Conservation (phyloP, 2,113 vertebrate species). For the Stegostoma tigrinum region DNA sequence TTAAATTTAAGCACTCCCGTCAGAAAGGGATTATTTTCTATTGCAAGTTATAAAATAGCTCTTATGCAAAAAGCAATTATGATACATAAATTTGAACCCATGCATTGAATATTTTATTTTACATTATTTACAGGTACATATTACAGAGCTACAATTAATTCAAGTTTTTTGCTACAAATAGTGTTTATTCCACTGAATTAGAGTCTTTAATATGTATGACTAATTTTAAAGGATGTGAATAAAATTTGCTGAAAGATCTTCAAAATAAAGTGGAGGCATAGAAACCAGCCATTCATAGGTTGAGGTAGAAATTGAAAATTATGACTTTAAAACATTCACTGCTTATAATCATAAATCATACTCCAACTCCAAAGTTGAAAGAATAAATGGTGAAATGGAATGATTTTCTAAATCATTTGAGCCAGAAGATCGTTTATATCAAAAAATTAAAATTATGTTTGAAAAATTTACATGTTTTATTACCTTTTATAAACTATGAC, state of each 20-base stretch:
- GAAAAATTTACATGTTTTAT: not conserved
- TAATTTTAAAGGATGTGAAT: not conserved
- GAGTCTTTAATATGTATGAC: not conserved
- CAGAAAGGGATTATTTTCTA: not conserved
- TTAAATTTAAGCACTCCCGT: not conserved
- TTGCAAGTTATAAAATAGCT: too few species aligned
- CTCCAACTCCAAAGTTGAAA: not conserved
- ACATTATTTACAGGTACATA: conserved; percentile 34
- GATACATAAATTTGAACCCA: not conserved
- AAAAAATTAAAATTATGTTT: not conserved
- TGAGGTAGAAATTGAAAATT: conserved; percentile 23
- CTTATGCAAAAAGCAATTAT: not conserved
- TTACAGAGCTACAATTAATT: conserved; percentile 9
- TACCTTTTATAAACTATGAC: not conserved
- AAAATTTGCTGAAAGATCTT: not conserved
- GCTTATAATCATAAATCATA: not conserved
- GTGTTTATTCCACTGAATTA: conserved; percentile 12
- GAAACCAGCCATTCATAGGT: not conserved
- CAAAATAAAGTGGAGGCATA: not conserved
- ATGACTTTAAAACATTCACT: not conserved
- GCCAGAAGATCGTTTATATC: not conserved
- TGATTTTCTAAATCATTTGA: not conserved
- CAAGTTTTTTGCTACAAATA: conserved; percentile 9
- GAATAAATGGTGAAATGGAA: not conserved
- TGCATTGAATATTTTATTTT: conserved; percentile 25